Conservation (phyloP, 2,797 vertebrate species). For the Otus scops region DNA sequence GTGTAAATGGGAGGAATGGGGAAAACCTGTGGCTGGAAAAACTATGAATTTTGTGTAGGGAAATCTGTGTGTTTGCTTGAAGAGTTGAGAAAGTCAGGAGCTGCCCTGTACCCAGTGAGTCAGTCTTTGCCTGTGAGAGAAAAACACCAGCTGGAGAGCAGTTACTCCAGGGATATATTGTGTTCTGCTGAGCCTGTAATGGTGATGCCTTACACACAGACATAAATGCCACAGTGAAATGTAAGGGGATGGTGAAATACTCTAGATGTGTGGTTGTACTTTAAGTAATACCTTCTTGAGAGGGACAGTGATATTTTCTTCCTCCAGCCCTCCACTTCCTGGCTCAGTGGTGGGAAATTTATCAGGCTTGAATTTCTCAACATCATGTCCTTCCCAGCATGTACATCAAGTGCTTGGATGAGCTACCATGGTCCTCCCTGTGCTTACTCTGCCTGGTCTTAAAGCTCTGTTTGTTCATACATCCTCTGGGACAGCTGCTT, state of each 20-base stretch:
- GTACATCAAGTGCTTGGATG: constrained; percentile 23
- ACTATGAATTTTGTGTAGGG: background rate
- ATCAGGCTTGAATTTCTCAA: constrained; percentile 38
- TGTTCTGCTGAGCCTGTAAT: background rate
- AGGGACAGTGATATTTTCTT: constrained; percentile 5
- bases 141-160: background rate
- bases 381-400: background rate
- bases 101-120: background rate
- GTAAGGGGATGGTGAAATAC: background rate
- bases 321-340: background rate
- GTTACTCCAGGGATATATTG: background rate
- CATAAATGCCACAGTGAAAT: background rate
- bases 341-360: constrained; percentile 13
- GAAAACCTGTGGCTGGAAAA: background rate
- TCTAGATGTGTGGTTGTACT: background rate
- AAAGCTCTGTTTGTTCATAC: background rate
- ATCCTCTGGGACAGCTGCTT: background rate
- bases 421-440: background rate
- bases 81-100: background rate
- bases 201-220: background rate
- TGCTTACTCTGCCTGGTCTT: background rate
- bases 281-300: constrained; percentile 10
- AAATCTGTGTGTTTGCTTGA: background rate
- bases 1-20: background rate
- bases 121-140: background rate